Conservation (phyloP, 2,113 vertebrate genomes). For the Plecturocebus donacophilus region DNA sequence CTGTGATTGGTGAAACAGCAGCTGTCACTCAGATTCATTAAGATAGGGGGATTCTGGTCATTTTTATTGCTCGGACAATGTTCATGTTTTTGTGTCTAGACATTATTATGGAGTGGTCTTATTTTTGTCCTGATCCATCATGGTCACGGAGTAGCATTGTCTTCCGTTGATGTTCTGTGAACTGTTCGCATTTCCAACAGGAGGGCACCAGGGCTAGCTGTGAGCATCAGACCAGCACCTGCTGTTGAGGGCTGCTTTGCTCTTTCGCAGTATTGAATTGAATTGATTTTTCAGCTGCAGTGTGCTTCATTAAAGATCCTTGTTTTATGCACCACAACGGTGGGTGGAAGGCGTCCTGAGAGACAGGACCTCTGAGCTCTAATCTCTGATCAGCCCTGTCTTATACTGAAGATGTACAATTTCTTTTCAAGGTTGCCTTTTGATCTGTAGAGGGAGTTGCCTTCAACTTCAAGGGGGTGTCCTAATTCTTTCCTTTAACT, state of each 20-base stretch:
- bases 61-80: not conserved
- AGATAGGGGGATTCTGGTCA: fast-evolving
- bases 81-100: not conserved
- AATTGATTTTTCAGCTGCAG: conserved; percentile 7
- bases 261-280: not conserved
- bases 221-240: not conserved
- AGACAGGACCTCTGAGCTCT: not conserved
- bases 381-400: conserved; percentile 31
- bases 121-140: not conserved
- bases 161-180: not conserved
- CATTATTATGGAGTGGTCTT: not conserved
- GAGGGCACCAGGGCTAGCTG: not conserved
- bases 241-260: not conserved
- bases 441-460: conserved; percentile 13
- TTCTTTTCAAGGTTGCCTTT: conserved; percentile 56
- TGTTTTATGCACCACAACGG: not conserved
- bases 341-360: not conserved
- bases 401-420: not conserved
- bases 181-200: not conserved
- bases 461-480: not conserved
- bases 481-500: conserved; percentile 42
- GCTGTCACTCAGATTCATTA: not conserved
- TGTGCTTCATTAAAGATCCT: not conserved
- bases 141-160: not conserved
- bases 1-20: not conserved